These are phyloP conservation scores for Bagarius yarrelli DNA, from an alignment of 2,113 vertebrate genomes.

Conservation along the genomic window DNA sequence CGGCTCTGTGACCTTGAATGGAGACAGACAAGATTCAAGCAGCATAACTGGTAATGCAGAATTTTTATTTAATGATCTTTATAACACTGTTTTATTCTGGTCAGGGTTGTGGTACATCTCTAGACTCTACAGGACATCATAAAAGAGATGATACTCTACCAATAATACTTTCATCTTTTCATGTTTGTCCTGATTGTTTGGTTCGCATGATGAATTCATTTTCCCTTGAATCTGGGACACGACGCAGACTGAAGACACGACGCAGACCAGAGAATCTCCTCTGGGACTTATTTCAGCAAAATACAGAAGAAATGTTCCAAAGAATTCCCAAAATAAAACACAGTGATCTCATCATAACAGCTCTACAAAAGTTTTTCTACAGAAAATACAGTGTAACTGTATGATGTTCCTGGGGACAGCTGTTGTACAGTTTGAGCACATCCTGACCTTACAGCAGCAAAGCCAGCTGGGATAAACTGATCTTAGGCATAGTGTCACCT, in stretches of 20 bases:
- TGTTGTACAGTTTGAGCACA: background rate
- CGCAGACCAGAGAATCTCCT: background rate
- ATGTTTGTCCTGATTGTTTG: background rate
- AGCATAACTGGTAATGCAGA: no score
- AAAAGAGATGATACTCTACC: background rate
- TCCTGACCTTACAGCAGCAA: background rate
- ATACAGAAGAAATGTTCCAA: background rate
- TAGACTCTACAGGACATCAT: background rate
- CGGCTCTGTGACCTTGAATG: constrained; percentile 85
- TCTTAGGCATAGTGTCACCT: background rate
- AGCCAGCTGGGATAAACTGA: background rate
- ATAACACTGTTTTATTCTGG: background rate
- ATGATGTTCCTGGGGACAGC: background rate
- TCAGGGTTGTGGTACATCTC: background rate
- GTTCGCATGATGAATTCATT: background rate
- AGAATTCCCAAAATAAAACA: background rate
- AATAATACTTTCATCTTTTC: background rate
- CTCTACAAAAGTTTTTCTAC: no score
- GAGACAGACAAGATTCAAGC: background rate
- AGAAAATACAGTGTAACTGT: background rate
- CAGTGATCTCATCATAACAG: background rate
- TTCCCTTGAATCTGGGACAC: constrained; percentile 9
- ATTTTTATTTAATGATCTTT: no score
- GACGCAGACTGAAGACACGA: background rate
- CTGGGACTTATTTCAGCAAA: background rate